Conservation (phyloP, 2,113 vertebrate species). For the Aepyceros melampus region DNA sequence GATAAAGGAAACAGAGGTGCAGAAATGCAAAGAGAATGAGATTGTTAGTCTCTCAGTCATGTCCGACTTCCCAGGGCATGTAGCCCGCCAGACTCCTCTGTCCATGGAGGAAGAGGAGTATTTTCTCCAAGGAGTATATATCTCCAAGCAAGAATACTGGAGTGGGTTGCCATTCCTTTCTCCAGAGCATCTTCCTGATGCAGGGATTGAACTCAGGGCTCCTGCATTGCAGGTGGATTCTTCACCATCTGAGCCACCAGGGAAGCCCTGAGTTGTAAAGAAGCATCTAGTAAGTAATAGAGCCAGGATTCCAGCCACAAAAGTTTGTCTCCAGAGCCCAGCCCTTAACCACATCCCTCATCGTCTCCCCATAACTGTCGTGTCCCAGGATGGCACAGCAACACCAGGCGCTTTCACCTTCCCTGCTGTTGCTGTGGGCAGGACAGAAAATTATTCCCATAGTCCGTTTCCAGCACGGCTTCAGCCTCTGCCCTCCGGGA, state of each 20-base stretch:
- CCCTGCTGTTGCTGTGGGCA: neutral
- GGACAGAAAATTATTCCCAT: neutral
- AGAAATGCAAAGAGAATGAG: neutral
- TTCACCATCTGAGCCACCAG: neutral
- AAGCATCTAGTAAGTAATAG: neutral
- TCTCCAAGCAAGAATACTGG: neutral
- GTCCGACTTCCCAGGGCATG: neutral
- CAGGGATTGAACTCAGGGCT: neutral
- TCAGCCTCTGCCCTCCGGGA: neutral
- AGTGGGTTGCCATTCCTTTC: neutral
- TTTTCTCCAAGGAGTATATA: neutral
- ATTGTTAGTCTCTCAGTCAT: neutral
- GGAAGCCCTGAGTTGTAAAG: neutral
- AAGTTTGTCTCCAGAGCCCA: neutral
- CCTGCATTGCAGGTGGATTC: neutral
- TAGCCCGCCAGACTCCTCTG: neutral
- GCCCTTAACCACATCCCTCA: too few species aligned
- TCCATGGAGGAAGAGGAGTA: neutral
- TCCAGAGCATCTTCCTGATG: neutral
- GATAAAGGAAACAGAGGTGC: neutral
- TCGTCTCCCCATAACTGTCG: neutral
- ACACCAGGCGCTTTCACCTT: neutral
- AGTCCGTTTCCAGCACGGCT: rapidly evolving
- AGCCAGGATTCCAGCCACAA: neutral
- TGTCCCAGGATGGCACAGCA: neutral